Evolutionary conservation across 2,888 invertebrate species (phyloP).

Genomic region (Melanophora roralis): DNA sequence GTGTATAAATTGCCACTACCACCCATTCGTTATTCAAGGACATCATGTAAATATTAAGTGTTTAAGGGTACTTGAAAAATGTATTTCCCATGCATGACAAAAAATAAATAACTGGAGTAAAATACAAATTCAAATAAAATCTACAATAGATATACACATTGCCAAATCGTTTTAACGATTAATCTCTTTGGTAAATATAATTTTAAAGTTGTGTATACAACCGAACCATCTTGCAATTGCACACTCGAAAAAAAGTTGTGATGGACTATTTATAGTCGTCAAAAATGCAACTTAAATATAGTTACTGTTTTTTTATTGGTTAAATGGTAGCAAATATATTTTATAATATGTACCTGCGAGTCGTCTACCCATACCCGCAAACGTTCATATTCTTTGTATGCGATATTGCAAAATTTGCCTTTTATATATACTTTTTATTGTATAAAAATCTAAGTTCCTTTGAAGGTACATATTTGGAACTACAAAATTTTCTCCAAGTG

Average conservation of each 20-base stretch:
- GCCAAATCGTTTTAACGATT: constrained; percentile 58
- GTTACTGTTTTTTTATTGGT: constrained; percentile 51
- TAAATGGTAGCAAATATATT: too few relatives aligned
- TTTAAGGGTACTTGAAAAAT: constrained; percentile 75
- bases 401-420: too few relatives aligned
- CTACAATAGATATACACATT: constrained; percentile 4
- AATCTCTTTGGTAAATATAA: constrained; percentile 60
- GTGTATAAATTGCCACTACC: constrained; percentile 42
- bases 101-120: constrained; percentile 23
- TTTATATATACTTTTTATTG: too few relatives aligned
- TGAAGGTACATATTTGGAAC: too few relatives aligned
- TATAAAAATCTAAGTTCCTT: too few relatives aligned
- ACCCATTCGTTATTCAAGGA: constrained; percentile 58
- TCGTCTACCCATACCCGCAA: too few relatives aligned
- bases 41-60: constrained; percentile 74
- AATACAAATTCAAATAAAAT: constrained; percentile 5
- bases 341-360: too few relatives aligned
- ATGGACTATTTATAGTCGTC: too few relatives aligned
- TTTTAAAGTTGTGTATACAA: constrained; percentile 28
- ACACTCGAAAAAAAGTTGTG: constrained; percentile 13
- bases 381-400: too few relatives aligned
- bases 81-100: constrained; percentile 72
- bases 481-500: constrained; percentile 44
- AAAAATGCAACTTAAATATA: constrained; percentile 23
- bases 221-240: neutral